phyloP scores from a whole-genome alignment of 2,888 invertebrate genomes.

The Himalopsyche tibetana region DNA sequence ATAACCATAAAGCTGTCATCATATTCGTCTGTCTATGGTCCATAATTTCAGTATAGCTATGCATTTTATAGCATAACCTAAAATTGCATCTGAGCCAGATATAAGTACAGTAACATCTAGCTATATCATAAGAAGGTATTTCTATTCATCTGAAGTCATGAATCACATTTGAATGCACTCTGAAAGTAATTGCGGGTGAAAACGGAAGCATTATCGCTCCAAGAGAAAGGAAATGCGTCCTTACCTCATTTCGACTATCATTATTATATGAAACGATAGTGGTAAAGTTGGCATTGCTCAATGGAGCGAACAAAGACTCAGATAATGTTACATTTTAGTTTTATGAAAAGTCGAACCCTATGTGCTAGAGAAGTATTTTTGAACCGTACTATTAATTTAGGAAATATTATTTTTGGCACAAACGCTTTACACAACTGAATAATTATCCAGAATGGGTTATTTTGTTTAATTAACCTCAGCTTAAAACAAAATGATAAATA shows the following conservation, averaged over 20 bases:
- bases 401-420: no score
- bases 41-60: neutral
- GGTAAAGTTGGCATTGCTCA: neutral
- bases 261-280: slow-evolving; percentile 38
- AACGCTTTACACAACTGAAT: no score
- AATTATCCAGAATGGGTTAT: no score
- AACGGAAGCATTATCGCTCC: slow-evolving; percentile 38
- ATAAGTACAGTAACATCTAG: slow-evolving; percentile 10
- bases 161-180: slow-evolving; percentile 37
- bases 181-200: slow-evolving; percentile 43
- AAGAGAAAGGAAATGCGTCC: slow-evolving; percentile 43
- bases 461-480: no score
- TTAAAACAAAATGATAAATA: no score
- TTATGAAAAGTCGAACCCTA: neutral
- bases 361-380: neutral
- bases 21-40: neutral
- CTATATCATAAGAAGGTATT: slow-evolving; percentile 28
- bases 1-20: neutral
- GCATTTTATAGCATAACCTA: neutral
- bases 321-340: slow-evolving; percentile 1
- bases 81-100: slow-evolving; percentile 20
- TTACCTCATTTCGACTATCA: slow-evolving; percentile 38
- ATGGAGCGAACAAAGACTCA: neutral
- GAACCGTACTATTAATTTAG: neutral
- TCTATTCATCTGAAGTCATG: slow-evolving; percentile 40